A percentile compares a stretch with the other conserved stretches of the same genome.
phyloP scores from a whole-genome alignment of 2,113 vertebrate species.

The Elachura formosa region DNA sequence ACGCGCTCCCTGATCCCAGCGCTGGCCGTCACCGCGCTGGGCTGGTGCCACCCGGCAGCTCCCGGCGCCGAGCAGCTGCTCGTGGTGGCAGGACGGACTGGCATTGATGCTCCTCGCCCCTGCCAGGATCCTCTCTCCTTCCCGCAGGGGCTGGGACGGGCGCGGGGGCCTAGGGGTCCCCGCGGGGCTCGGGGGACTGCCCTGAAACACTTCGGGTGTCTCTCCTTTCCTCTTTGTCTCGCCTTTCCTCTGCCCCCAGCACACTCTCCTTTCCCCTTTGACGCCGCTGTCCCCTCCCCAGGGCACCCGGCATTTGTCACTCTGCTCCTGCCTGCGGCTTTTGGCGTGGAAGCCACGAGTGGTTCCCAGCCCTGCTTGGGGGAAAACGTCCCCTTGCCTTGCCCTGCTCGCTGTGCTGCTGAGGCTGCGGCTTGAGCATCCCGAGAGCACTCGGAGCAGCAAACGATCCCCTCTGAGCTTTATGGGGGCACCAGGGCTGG shows the following conservation, averaged over 20 bases:
- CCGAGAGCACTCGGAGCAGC: too few species aligned
- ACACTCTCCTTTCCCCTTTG: background rate
- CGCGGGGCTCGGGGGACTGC: fast-evolving
- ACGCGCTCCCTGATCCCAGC: background rate
- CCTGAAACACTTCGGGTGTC: fast-evolving
- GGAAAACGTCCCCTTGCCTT: too few species aligned
- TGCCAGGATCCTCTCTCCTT: background rate
- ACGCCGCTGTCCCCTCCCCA: background rate
- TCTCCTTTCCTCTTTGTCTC: background rate
- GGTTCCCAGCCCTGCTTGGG: background rate
- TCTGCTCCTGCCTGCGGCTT: background rate
- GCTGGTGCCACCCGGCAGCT: fast-evolving
- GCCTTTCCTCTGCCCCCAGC: background rate
- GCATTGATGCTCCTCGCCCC: background rate
- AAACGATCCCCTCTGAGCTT: background rate
- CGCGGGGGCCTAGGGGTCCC: too few species aligned
- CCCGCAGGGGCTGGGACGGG: background rate
- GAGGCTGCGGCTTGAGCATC: too few species aligned
- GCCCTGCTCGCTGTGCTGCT: too few species aligned
- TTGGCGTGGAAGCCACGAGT: fast-evolving
- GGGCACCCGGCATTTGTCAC: background rate
- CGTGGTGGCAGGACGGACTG: background rate
- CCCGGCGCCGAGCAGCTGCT: background rate
- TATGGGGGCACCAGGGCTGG: background rate
- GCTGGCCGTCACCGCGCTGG: background rate